phyloP scores from a whole-genome alignment of 2,888 invertebrate genomes.

The Leptura quadrifasciata region DNA sequence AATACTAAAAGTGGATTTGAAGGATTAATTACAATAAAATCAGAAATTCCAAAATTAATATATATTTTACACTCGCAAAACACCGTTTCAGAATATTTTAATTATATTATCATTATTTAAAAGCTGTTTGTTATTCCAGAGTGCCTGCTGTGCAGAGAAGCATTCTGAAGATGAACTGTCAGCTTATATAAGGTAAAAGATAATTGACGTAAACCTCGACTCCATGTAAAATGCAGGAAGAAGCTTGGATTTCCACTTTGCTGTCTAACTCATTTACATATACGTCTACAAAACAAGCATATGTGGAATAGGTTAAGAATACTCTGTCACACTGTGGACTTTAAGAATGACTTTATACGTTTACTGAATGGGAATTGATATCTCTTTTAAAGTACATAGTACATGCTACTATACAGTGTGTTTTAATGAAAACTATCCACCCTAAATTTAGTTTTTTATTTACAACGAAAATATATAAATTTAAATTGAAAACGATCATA shows the following conservation, averaged over 20 bases:
- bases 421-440: no score
- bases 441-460: no score
- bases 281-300: neutral
- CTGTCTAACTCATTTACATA: neutral
- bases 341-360: neutral
- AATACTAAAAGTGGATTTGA: no score
- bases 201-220: neutral
- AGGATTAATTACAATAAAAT: no score
- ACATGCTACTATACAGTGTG: no score
- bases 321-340: neutral
- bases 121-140: neutral
- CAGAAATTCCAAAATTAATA: neutral
- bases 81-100: neutral
- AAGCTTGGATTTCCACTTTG: neutral
- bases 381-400: no score
- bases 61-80: neutral
- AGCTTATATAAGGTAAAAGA: conserved; percentile 3
- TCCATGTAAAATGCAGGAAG: neutral
- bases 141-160: neutral
- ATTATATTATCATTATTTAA: neutral
- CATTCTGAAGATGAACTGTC: conserved; percentile 5
- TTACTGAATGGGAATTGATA: no score
- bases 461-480: no score
- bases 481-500: no score
- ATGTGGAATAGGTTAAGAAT: neutral